Evolutionary conservation across 2,113 vertebrate species (phyloP).

Genomic region (Silurus meridionalis): DNA sequence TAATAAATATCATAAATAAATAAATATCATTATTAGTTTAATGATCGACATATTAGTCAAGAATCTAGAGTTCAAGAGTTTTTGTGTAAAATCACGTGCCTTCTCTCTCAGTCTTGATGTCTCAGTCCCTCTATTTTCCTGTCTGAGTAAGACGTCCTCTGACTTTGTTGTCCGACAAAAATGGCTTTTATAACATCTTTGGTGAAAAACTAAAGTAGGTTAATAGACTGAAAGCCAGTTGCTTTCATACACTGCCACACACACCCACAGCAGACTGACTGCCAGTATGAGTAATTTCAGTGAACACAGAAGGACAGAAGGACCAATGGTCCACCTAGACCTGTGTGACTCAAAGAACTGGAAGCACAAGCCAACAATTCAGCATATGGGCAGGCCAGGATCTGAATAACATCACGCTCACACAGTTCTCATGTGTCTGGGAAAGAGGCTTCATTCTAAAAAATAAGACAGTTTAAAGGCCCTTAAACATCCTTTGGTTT

Average conservation of each 20-base stretch:
- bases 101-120: neutral
- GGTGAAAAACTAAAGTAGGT: constrained; percentile 13
- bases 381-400: neutral
- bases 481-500: neutral
- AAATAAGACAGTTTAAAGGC: neutral
- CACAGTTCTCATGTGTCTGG: neutral
- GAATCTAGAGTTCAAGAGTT: neutral
- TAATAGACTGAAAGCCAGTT: constrained; percentile 35
- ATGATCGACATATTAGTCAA: neutral
- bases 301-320: neutral
- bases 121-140: neutral
- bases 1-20: too few species aligned
- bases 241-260: neutral
- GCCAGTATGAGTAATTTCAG: neutral
- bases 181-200: neutral
- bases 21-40: too few species aligned
- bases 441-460: neutral
- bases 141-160: neutral
- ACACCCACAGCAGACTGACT: neutral
- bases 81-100: neutral
- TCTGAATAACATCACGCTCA: neutral
- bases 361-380: neutral
- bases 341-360: neutral
- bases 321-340: neutral
- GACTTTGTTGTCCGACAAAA: neutral